Evolutionary conservation across 2,113 vertebrate genomes (phyloP).

Genomic region (Tor tambroides): DNA sequence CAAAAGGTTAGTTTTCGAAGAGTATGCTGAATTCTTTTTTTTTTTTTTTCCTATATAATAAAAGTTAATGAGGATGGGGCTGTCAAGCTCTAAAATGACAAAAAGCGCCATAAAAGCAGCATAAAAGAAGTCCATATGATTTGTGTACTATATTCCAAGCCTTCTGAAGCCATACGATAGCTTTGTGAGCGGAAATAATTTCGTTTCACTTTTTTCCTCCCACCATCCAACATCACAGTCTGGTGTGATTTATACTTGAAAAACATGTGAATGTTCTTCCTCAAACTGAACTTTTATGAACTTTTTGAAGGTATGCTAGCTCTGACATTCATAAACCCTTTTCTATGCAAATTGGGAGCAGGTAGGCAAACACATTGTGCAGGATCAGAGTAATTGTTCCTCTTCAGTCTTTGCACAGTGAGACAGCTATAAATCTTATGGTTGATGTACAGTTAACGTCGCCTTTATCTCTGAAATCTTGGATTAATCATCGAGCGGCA

Average conservation of each 20-base stretch:
- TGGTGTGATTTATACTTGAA: slow-evolving; percentile 24
- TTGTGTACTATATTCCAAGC: neutral
- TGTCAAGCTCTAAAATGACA: slow-evolving; percentile 8
- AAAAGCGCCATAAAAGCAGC: neutral
- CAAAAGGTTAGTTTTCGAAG: neutral
- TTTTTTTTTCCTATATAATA: neutral
- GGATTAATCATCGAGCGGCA: slow-evolving; percentile 66
- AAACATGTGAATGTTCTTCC: slow-evolving; percentile 9
- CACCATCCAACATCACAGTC: neutral
- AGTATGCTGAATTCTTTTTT: neutral
- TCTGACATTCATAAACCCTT: slow-evolving; percentile 37
- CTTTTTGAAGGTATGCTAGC: slow-evolving; percentile 18
- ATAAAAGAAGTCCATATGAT: neutral
- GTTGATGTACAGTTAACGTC: slow-evolving; percentile 27
- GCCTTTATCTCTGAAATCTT: slow-evolving; percentile 1
- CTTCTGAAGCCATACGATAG: neutral
- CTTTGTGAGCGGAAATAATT: slow-evolving; percentile 19
- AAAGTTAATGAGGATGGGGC: neutral
- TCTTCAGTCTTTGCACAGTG: slow-evolving; percentile 18
- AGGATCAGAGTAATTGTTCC: slow-evolving; percentile 18
- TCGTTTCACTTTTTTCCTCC: neutral
- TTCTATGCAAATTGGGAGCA: slow-evolving; percentile 26
- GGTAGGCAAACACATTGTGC: slow-evolving; percentile 29
- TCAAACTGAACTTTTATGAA: slow-evolving; percentile 33
- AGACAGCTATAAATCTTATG: slow-evolving; percentile 1